These are phyloP conservation scores for Dryoscopus gambensis DNA, from an alignment of 2,113 vertebrate species.

Conservation along the genomic window DNA sequence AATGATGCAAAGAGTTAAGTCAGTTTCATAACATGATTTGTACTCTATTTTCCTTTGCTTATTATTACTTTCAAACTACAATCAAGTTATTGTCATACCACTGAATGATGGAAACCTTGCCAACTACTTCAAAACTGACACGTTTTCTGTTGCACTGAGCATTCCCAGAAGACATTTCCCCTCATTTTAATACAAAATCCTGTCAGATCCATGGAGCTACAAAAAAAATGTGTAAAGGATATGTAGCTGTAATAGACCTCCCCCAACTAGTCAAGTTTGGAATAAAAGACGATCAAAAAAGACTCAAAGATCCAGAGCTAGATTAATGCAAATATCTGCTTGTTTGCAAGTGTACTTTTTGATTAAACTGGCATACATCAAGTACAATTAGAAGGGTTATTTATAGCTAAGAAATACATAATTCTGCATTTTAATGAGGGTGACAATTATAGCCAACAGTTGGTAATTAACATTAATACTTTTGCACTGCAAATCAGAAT, in stretches of 20 bases:
- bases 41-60: constrained; percentile 47
- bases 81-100: constrained; percentile 47
- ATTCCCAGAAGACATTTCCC: constrained; percentile 54
- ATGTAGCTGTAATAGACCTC: constrained; percentile 25
- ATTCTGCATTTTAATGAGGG: constrained; percentile 76
- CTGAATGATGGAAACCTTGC: constrained; percentile 59
- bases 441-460: constrained; percentile 73
- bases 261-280: constrained; percentile 27
- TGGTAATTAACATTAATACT: constrained; percentile 75
- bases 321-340: constrained; percentile 76
- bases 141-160: constrained; percentile 44
- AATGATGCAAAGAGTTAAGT: constrained; percentile 1
- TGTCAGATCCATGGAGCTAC: constrained; percentile 27
- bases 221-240: constrained; percentile 26
- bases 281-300: constrained; percentile 69
- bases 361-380: constrained; percentile 82
- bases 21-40: constrained; percentile 16
- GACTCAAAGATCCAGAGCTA: constrained; percentile 59
- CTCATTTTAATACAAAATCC: constrained; percentile 69
- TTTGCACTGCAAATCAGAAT: constrained; percentile 60
- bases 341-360: constrained; percentile 75
- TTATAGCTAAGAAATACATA: constrained; percentile 80
- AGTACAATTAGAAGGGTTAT: constrained; percentile 80
- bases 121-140: constrained; percentile 64
- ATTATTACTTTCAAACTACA: constrained; percentile 55